Base-by-base conservation (phyloP, 2,797 vertebrate species). In the Chaenodraco wilsoni region DNA sequence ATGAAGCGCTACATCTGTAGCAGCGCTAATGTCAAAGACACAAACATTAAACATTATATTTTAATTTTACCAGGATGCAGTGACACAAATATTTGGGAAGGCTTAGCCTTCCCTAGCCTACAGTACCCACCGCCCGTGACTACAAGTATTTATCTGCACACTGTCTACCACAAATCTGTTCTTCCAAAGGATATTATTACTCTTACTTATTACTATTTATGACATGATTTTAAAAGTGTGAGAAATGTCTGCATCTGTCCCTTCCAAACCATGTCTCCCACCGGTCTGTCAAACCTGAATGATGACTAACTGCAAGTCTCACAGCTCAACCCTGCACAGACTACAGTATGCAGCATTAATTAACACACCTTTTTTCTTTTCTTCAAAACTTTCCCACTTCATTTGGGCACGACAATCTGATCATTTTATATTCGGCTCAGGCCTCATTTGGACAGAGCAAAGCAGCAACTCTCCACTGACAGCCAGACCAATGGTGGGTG, bases 401-500 rank as follows among this genome's bases (percentile, higher is more conserved):
- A 15, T 50, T 49, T 33, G 40, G 51, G 43, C 33, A n/a, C 1
- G 16, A 33, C 40, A 67, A 33, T 40, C 21, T 16, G 10, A 50
- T 27, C 4, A 40, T 4, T 2, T 49, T n/a, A 71, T 16, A 19
- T 31, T 55, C 16, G 49, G 59, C 60, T 57, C 44, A 19, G 54
- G 62, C 23, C 61, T 59, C 50, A 76, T 74, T 52, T 65, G 46
- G 60, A 69, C 62, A 21, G 65, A 37, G 55, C 40, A 65, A 63
- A 64, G 70, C 43, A 50, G 33, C 12, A 63, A 40, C 59, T 63
- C 61, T 62, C 51, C 41, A 52, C 21, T 83, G 61, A 84, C 68
- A 79, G 65, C 66, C 67, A 83, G 60, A 82, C 73, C 59, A 69
- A 69, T 75, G 13, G 80, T 75, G 65, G 64, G 81, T 79, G 77